Conservation (phyloP, 2,113 vertebrate species). For the Strix aluco region DNA sequence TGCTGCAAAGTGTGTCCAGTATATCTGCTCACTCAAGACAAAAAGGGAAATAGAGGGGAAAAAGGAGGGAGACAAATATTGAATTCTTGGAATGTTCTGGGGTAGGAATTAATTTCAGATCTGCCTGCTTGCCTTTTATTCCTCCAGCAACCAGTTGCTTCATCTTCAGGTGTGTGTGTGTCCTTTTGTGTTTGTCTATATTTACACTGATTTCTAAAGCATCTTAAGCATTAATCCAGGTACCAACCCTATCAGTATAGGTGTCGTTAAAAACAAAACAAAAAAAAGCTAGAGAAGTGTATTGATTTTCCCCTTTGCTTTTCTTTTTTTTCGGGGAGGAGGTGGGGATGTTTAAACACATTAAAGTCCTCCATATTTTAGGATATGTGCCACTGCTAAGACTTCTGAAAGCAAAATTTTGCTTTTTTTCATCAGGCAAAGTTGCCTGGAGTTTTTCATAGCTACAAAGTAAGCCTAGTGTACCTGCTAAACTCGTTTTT, state of each 20-base stretch:
- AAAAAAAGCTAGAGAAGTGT: neutral
- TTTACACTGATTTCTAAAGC: neutral
- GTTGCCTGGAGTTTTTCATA: neutral
- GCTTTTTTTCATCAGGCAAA: neutral
- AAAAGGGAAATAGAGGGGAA: neutral
- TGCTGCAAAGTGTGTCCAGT: neutral
- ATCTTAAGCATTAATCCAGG: neutral
- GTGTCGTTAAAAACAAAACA: neutral
- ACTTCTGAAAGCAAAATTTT: neutral
- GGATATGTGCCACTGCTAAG: neutral
- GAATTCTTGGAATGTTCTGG: neutral
- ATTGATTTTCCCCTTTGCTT: neutral
- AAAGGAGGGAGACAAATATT: neutral
- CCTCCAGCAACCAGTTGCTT: neutral
- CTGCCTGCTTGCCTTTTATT: neutral
- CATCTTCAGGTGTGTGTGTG: neutral
- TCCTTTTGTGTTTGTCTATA: neutral
- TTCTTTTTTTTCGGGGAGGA: neutral
- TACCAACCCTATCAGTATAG: neutral
- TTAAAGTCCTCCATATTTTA: neutral
- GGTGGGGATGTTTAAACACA: neutral
- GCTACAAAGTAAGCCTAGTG: neutral
- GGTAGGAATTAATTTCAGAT: neutral
- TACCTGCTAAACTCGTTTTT: neutral
- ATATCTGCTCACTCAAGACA: neutral